phyloP scores from a whole-genome alignment of 2,113 vertebrate species.

The Tinamus guttatus region DNA sequence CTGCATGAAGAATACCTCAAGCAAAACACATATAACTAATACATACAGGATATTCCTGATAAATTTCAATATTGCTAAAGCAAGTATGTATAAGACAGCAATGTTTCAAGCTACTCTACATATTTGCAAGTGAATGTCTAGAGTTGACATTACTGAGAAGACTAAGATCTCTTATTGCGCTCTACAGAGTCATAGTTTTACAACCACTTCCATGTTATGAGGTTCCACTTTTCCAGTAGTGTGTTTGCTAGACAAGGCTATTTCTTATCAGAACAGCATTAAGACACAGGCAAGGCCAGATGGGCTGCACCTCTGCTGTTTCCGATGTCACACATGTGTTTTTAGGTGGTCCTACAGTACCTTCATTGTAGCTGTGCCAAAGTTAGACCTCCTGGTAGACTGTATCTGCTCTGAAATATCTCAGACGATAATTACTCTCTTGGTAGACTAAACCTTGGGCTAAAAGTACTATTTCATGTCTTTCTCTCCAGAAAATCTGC shows the following conservation, averaged over 20 bases:
- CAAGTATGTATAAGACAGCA: not conserved
- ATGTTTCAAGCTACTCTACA: not conserved
- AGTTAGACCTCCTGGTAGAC: not conserved
- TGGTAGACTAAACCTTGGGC: not conserved
- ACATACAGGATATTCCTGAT: not conserved
- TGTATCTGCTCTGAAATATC: not conserved
- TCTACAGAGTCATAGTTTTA: not conserved
- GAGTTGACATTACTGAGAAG: not conserved
- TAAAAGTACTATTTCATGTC: not conserved
- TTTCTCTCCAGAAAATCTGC: not conserved
- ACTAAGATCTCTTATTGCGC: not conserved
- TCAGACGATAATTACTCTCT: not conserved
- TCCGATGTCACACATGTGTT: not conserved
- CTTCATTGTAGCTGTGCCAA: not conserved
- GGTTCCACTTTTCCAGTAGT: not conserved
- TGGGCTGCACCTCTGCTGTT: not conserved
- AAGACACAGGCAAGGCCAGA: accelerated
- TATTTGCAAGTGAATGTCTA: not conserved
- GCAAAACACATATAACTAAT: not conserved
- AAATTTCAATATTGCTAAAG: not conserved
- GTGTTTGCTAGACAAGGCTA: not conserved
- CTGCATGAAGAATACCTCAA: not conserved
- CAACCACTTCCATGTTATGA: too few relatives aligned
- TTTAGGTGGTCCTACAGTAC: not conserved
- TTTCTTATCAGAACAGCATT: not conserved